Evolutionary conservation across 1,140 invertebrate species (phyloP).

Genomic region (Dysdera silvatica): DNA sequence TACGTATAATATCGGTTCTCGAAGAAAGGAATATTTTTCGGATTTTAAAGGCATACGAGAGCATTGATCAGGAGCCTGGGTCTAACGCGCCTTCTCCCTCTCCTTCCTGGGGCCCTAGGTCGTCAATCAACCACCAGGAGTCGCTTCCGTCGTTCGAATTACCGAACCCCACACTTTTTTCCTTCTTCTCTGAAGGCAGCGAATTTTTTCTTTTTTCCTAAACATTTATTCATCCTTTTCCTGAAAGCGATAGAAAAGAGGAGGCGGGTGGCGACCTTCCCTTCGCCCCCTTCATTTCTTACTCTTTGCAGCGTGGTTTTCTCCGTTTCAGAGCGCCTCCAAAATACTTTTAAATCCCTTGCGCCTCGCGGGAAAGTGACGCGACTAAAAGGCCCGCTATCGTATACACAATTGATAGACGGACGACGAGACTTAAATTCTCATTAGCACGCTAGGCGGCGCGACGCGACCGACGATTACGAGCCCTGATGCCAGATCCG

Average conservation of each 20-base stretch:
- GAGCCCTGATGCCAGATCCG: background rate
- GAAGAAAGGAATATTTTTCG: too few species aligned
- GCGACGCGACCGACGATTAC: constrained; percentile 4
- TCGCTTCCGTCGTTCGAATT: constrained; percentile 16
- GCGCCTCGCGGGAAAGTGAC: constrained; percentile 14
- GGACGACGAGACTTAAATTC: constrained; percentile 30
- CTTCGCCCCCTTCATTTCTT: constrained; percentile 10
- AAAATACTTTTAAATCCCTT: constrained; percentile 27
- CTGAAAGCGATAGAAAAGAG: constrained; percentile 25
- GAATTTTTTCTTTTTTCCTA: constrained; percentile 30
- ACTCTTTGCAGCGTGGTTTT: constrained; percentile 3
- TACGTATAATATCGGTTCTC: too few species aligned
- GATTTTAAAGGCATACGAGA: too few species aligned
- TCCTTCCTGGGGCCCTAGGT: constrained; percentile 2
- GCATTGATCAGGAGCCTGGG: too few species aligned
- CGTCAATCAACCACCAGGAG: constrained; percentile 8
- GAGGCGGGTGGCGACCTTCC: too few species aligned
- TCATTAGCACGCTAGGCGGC: constrained; percentile 24
- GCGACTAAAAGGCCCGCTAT: constrained; percentile 18
- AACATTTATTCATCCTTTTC: constrained; percentile 28
- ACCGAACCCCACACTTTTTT: too few species aligned
- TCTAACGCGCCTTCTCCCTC: too few species aligned
- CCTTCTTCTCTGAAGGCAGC: too few species aligned
- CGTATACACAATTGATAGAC: constrained; percentile 31
- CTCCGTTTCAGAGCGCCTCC: constrained; percentile 20